phyloP scores from a whole-genome alignment of 2,113 vertebrate genomes.

The Sterrhoptilus dennistouni region DNA sequence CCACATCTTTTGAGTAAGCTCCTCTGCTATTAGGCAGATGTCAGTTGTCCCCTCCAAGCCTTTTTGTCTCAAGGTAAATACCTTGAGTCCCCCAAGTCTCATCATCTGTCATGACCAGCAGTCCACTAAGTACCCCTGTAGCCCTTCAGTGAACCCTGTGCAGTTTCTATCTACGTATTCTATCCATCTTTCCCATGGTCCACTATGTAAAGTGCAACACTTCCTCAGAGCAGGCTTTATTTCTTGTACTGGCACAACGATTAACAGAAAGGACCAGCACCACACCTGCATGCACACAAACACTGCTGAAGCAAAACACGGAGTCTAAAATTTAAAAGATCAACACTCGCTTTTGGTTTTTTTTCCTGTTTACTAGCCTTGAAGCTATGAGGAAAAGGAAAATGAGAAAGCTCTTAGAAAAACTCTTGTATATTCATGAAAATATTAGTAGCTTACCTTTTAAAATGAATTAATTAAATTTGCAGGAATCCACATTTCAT shows the following conservation, averaged over 20 bases:
- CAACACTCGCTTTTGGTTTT: not conserved
- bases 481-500: not conserved
- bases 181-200: not conserved
- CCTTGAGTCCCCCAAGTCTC: not conserved
- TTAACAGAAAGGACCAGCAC: not conserved
- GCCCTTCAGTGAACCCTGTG: not conserved
- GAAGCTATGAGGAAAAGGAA: not conserved
- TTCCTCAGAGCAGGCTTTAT: not conserved
- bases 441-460: not conserved
- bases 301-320: not conserved
- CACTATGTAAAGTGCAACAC: not conserved
- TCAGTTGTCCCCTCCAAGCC: not conserved
- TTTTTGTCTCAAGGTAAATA: not conserved
- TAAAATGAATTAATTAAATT: not conserved
- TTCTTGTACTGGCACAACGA: not conserved
- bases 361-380: not conserved
- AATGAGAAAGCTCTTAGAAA: not conserved
- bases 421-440: not conserved
- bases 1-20: not conserved
- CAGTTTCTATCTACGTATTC: not conserved
- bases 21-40: not conserved
- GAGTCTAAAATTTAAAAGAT: not conserved
- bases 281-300: accelerated
- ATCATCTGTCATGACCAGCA: not conserved
- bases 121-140: not conserved